Conservation (phyloP, 2,113 vertebrate genomes). For the Myiagra hebetior region DNA sequence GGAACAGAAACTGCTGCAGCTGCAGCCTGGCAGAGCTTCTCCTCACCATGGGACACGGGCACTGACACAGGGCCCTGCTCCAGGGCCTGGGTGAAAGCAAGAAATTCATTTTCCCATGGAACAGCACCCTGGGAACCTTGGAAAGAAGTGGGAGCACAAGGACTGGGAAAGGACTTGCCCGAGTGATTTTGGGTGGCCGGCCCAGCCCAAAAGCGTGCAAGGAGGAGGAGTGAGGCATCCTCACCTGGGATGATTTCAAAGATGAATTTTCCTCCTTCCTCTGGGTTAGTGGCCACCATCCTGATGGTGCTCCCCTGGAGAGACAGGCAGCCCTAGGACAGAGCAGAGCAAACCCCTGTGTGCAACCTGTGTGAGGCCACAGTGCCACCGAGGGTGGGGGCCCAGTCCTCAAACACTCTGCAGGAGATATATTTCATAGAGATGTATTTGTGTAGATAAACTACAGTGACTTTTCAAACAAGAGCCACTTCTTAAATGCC, state of each 20-base stretch:
- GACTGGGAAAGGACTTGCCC: no score
- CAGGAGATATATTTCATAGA: neutral
- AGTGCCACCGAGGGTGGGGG: fast-evolving
- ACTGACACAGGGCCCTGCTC: neutral
- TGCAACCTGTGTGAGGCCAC: neutral
- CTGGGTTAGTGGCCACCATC: constrained; percentile 79
- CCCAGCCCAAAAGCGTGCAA: fast-evolving
- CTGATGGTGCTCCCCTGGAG: constrained; percentile 85
- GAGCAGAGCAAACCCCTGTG: neutral
- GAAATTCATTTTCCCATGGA: fast-evolving
- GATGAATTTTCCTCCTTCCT: constrained; percentile 88
- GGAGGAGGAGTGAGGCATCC: neutral
- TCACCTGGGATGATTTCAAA: constrained; percentile 92
- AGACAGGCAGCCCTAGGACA: constrained; percentile 81
- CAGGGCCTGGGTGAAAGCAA: neutral
- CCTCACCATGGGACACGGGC: neutral
- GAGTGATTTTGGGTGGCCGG: neutral
- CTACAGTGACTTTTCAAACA: neutral
- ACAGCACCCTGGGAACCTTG: fast-evolving
- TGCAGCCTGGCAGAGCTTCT: neutral
- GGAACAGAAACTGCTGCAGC: neutral
- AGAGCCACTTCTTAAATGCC: neutral
- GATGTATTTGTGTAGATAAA: neutral
- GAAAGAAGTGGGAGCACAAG: neutral
- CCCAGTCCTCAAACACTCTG: no score